These are phyloP conservation scores for Conus ventricosus DNA, from an alignment of 1,140 invertebrate species.

Conservation along the genomic window DNA sequence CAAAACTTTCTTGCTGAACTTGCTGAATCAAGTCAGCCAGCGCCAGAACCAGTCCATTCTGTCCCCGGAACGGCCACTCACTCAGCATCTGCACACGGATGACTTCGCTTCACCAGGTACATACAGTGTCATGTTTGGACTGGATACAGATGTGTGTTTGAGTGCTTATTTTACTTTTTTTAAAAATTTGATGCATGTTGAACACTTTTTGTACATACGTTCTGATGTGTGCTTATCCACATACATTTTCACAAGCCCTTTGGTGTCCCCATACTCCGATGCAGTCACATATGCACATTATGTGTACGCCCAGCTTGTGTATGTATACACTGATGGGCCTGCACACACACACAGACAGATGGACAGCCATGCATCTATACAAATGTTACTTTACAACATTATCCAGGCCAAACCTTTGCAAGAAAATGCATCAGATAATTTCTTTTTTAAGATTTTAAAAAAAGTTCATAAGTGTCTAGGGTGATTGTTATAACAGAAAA, in stretches of 20 bases:
- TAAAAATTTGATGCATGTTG: too few species aligned
- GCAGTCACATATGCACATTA: neutral
- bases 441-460: too few species aligned
- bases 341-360: neutral
- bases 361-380: neutral
- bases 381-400: neutral
- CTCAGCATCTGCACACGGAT: neutral
- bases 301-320: too few species aligned
- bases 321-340: neutral
- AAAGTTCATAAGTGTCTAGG: too few species aligned
- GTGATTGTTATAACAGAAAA: too few species aligned
- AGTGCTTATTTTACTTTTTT: neutral
- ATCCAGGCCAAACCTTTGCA: too few species aligned
- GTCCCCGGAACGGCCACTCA: neutral
- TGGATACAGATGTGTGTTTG: neutral
- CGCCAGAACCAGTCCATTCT: constrained; percentile 33
- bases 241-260: too few species aligned
- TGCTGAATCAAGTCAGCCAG: constrained; percentile 56
- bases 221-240: too few species aligned
- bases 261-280: neutral
- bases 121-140: neutral
- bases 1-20: constrained; percentile 64
- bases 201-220: too few species aligned
- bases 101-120: neutral
- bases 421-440: too few species aligned